phyloP scores from a whole-genome alignment of 1,140 invertebrate genomes.

The Lutraria rhynchaena region DNA sequence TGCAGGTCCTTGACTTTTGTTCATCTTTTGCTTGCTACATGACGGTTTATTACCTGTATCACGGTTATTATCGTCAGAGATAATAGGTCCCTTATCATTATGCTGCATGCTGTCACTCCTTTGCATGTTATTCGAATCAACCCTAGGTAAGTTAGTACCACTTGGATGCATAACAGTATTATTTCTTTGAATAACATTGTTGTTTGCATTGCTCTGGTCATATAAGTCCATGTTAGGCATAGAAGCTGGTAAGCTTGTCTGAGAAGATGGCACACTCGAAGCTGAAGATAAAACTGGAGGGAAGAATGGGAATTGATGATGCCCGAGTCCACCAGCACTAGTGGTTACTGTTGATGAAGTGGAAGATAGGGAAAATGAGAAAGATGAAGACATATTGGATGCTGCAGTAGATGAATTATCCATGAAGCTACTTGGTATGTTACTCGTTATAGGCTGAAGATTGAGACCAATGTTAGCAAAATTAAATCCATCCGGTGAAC shows the following conservation, averaged over 20 bases:
- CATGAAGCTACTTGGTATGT: slow-evolving; percentile 63
- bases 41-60: slow-evolving; percentile 41
- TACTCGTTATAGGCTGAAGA: slow-evolving; percentile 67
- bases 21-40: slow-evolving; percentile 55
- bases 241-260: slow-evolving; percentile 32
- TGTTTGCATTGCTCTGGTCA: slow-evolving; percentile 32
- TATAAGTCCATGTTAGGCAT: slow-evolving; percentile 54
- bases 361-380: slow-evolving; percentile 64
- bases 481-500: slow-evolving; percentile 73
- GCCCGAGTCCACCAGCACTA: slow-evolving; percentile 36
- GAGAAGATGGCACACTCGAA: slow-evolving; percentile 50
- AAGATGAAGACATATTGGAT: slow-evolving; percentile 59
- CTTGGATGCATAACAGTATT: slow-evolving; percentile 51
- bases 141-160: slow-evolving; percentile 31
- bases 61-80: slow-evolving; percentile 30
- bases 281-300: slow-evolving; percentile 53
- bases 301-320: slow-evolving; percentile 58
- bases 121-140: slow-evolving; percentile 25
- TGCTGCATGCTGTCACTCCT: slow-evolving; percentile 20
- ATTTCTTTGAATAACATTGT: slow-evolving; percentile 43
- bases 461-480: slow-evolving; percentile 76
- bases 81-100: slow-evolving; percentile 21
- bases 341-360: slow-evolving; percentile 61
- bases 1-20: slow-evolving; percentile 27
- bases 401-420: slow-evolving; percentile 59